Evolutionary conservation across 2,888 invertebrate genomes (phyloP).

Genomic region (Stenoptilia bipunctidactyla): DNA sequence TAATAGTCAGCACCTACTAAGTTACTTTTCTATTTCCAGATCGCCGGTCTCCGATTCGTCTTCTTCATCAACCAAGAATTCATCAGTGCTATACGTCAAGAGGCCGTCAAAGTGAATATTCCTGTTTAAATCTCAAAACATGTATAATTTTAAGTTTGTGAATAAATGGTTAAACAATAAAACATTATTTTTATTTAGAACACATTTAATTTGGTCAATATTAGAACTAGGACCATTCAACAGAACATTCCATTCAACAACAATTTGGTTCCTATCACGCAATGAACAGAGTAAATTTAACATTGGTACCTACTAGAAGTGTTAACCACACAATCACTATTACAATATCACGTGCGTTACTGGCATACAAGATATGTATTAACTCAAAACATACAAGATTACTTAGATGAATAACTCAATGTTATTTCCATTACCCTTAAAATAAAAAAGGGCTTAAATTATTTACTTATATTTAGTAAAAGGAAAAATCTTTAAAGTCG

Average conservation of each 20-base stretch:
- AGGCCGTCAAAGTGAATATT: constrained; percentile 84
- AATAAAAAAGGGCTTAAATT: constrained; percentile 37
- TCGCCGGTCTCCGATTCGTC: constrained; percentile 91
- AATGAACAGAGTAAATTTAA: background rate
- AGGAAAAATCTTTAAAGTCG: background rate
- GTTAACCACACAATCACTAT: constrained; percentile 39
- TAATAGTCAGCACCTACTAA: no score
- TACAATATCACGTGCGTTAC: constrained; percentile 64
- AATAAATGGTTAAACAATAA: constrained; percentile 23
- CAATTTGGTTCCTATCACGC: constrained; percentile 18
- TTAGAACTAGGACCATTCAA: constrained; percentile 58
- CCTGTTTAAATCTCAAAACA: constrained; percentile 20
- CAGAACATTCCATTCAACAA: constrained; percentile 35
- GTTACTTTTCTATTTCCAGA: constrained; percentile 74
- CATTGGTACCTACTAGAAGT: background rate
- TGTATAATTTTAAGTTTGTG: constrained; percentile 10
- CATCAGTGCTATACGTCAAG: constrained; percentile 89
- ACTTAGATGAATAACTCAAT: background rate
- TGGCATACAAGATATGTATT: constrained; percentile 57
- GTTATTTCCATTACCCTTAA: constrained; percentile 50
- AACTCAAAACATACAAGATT: constrained; percentile 34
- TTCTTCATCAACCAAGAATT: constrained; percentile 94
- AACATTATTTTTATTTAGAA: constrained; percentile 49
- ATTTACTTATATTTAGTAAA: constrained; percentile 9
- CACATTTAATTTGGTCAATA: constrained; percentile 70